Conservation (phyloP, 2,113 vertebrate genomes). For the Microcebus ravelobensis region DNA sequence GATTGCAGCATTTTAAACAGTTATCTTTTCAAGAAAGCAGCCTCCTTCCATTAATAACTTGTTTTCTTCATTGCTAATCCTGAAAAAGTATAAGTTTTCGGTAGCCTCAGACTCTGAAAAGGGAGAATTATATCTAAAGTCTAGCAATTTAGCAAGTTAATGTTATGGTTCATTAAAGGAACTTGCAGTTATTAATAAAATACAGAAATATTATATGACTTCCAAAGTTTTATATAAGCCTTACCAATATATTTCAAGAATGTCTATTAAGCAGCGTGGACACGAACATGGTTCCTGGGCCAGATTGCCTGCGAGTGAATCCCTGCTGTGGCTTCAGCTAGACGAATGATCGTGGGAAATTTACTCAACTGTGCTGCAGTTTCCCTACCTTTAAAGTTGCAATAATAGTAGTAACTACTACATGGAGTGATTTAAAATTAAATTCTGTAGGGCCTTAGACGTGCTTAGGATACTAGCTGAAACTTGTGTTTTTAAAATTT, state of each 20-base stretch:
- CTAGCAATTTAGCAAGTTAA: slow-evolving; percentile 45
- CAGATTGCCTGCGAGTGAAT: neutral
- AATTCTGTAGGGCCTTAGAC: neutral
- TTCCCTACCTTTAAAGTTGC: neutral
- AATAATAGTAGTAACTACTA: neutral
- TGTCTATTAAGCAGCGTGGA: neutral
- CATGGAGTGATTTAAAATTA: neutral
- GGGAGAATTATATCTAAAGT: neutral
- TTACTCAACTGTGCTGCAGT: neutral
- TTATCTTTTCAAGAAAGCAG: neutral
- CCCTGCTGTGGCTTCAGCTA: neutral
- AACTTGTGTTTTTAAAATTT: neutral
- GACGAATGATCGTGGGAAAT: neutral
- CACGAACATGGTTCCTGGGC: neutral
- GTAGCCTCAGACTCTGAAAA: neutral
- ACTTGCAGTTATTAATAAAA: slow-evolving; percentile 18
- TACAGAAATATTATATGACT: slow-evolving; percentile 2
- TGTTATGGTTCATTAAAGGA: slow-evolving; percentile 54
- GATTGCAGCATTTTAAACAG: neutral
- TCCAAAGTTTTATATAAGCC: neutral
- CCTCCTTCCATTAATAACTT: neutral
- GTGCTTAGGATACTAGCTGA: neutral
- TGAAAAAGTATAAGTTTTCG: neutral
- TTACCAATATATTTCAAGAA: slow-evolving; percentile 27
- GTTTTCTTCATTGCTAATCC: neutral